Evolutionary conservation across 2,113 vertebrate genomes (phyloP), one percentile per base, ranked within the genome.

Genomic region (Pluvialis apricaria): DNA sequence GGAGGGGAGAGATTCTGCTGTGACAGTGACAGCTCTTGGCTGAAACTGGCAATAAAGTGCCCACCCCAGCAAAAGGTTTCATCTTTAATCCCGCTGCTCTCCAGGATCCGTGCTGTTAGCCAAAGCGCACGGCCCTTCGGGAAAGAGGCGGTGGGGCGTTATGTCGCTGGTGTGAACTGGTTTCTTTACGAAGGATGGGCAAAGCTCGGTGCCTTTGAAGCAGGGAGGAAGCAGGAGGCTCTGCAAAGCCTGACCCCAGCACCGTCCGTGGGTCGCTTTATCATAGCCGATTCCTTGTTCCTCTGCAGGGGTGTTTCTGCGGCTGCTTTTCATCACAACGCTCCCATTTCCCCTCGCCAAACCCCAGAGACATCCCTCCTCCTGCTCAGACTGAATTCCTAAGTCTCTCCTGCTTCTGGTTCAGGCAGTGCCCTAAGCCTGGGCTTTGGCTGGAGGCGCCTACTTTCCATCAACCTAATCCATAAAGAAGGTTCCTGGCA

Each of bases 251-350:
- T 24, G 15, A 60, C 8, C 52, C 51, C n/a, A 22, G 24, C 32
- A 5, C 45, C 1, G 0, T 12, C 52, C 49, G 42, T 5, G 49
- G 51, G 47, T 9, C 3, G 1, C 58, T 55, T 32, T 22, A 49
- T 15, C 20, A 11, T 62, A 51, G 73, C 40, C 1, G 7, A 17
- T n/a, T 5, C 73, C 68, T n/a, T 21, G 15, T n/a, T n/a, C 29
- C 26, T 15, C 78, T 14, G 52, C 31, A 16, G 87, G 28, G 21
- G 12, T 42, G 60, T 10, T 89, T 45, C 93, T 38, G 47, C 65
- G 76, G 88, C 79, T 72, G 78, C n/a, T 76, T 10, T 55, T 72
- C 42, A 18, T 34, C 77, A 13, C 55, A 62, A 20, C 15, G 3
- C 44, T 76, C 82, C 49, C 26, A 2, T 11, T 34, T 54, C 45